Base-by-base conservation (phyloP, 2,888 invertebrate species). In the Agrotis puta region DNA sequence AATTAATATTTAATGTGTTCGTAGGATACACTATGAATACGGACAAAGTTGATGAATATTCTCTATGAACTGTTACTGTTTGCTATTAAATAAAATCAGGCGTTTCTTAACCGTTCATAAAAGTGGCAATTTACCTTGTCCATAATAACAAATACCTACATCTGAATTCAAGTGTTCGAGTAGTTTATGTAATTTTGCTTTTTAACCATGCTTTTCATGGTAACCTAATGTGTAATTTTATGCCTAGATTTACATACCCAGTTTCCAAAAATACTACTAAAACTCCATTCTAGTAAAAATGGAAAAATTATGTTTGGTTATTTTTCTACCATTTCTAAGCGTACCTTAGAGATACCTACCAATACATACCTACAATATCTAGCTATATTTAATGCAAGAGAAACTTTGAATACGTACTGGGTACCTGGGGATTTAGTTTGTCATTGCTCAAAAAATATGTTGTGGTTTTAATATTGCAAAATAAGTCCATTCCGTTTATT, bases 1-100 rank as follows among this genome's bases (percentile, higher is more conserved):
- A 91, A 86, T 88, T 86, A 88, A 85, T 86, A 85, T 74, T 79
- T 82, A 84, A 79, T 77, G 67, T 73, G 70, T 82, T 85, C 79
- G 59, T 82, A 86, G 80, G 59, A 77, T 82, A 78, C 83, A 82
- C 80, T 74, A 74, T 79, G 70, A 72, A 79, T 77, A 82, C 70
- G 76, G 77, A 73, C 79, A 69, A 72, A 71, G 56, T 61, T 57
- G 24, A 62, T 63, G 14, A 70, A 74, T 76, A 71, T 70, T 80
- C 72, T 83, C 47, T 70, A 59, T 64, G 66, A 74, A 51, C 53
- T 70, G 70, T 77, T 77, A 67, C 27, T 74, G 39, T 72, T 82
- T 82, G 77, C 83, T 84, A 77, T 74, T 64, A 47, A 33, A 67
- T 71, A 7, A 63, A 70, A 56, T 57, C 59, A 72, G 80, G 79